Base-by-base conservation (phyloP, 2,113 vertebrate genomes). In the Saguinus imperator region DNA sequence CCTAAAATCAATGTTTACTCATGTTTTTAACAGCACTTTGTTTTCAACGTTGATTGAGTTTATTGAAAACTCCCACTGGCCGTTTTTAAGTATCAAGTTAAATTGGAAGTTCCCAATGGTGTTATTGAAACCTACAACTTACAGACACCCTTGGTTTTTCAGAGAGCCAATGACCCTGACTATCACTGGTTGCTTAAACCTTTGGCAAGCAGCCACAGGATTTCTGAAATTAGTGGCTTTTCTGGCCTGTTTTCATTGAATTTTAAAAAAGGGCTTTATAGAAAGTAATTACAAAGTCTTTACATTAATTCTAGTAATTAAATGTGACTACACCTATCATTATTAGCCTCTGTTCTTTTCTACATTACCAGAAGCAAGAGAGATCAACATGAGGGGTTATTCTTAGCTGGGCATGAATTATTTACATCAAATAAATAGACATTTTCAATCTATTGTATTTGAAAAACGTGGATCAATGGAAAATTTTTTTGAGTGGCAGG, bases 261-360 rank as follows among this genome's bases (percentile, higher is more conserved):
- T 77, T 45, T 66, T 18, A 1, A 68, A 64, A 96, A 85, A 70
- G 80, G 79, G 35, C 70, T 81, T 96, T 94, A 91, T 89, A 70
- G 79, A 88, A 95, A 94, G 91, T 96, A 98, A 98, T 98, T 97
- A 96, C 91, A 81, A 98, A 96, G 86, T 84, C 91, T 93, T 97
- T 97, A 76, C 83, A 93, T 96, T 91, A 98, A 97, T 96, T 96
- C 94, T 95, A 97, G 94, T 96, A 95, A 98, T 98, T 96, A 98
- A 94, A 94, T 91, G 70, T 95, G 95, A 96, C 82, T 80, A 68
- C 8, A 96, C 61, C 91, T 97, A 84, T 97, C 92, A 98, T 96
- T 97, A 97, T 92, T 93, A 93, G 50, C 64, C 64, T 96, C 52
- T 86, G 37, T 91, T 97, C 52, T 96, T 94, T 94, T 80, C 50